Evolutionary conservation across 2,888 invertebrate genomes (phyloP).

Genomic region (Caenorhabditis virilis): DNA sequence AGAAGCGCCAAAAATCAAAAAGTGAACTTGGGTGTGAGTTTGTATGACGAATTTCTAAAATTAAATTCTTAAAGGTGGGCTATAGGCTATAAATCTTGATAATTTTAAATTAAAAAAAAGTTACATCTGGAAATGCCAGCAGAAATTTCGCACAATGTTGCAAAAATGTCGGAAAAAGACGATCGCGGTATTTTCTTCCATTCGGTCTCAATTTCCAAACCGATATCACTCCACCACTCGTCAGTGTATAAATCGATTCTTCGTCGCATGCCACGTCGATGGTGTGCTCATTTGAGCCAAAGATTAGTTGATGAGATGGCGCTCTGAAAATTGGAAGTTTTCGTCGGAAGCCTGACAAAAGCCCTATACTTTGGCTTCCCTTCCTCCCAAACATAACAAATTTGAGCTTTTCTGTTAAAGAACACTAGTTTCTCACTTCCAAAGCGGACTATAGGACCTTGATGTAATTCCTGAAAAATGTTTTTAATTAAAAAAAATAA

Average conservation of each 20-base stretch:
- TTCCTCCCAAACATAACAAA: constrained; percentile 23
- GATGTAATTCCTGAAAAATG: constrained; percentile 4
- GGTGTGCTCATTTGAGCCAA: constrained; percentile 29
- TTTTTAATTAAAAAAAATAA: neutral
- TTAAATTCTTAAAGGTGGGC: too few species aligned
- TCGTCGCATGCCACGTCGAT: constrained; percentile 31
- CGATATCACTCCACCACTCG: constrained; percentile 46
- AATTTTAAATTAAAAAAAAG: too few species aligned
- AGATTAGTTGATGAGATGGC: constrained; percentile 25
- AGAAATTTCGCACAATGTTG: constrained; percentile 31
- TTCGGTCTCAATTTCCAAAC: constrained; percentile 48
- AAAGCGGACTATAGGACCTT: constrained; percentile 10
- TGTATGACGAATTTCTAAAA: constrained; percentile 44
- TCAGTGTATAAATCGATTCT: constrained; percentile 36
- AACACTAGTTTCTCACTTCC: constrained; percentile 9
- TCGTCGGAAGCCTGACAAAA: neutral
- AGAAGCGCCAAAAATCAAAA: constrained; percentile 36
- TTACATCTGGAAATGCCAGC: constrained; percentile 11
- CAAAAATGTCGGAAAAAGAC: constrained; percentile 27
- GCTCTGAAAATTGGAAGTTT: constrained; percentile 3
- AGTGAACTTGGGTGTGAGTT: constrained; percentile 26
- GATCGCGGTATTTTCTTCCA: constrained; percentile 44
- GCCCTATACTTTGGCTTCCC: constrained; percentile 17
- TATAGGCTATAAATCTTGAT: too few species aligned
- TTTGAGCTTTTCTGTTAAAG: constrained; percentile 14